Conservation (phyloP, 2,113 vertebrate genomes). For the Conger conger region DNA sequence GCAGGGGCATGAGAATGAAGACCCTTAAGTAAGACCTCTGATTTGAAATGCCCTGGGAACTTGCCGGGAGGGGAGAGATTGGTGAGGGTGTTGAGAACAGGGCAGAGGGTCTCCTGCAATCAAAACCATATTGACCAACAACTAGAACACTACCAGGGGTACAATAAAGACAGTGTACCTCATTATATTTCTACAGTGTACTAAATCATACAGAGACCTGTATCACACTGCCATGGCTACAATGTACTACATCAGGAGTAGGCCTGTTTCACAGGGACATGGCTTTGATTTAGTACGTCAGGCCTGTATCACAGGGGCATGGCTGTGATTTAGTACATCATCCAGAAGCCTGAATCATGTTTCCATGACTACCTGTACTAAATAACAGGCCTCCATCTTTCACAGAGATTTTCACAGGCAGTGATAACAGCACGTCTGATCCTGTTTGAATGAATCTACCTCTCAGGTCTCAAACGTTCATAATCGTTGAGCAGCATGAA, state of each 20-base stretch:
- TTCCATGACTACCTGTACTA: not conserved
- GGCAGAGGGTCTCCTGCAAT: not conserved
- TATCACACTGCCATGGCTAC: not conserved
- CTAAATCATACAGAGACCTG: not conserved
- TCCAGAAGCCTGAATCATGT: too few species aligned
- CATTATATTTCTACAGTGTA: not conserved
- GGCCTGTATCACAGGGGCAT: not conserved
- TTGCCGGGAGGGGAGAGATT: not conserved
- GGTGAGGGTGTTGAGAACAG: not conserved
- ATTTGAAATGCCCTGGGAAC: not conserved
- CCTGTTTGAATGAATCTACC: not conserved
- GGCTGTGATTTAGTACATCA: not conserved
- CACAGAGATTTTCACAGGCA: too few species aligned
- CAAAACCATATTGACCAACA: not conserved
- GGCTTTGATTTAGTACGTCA: not conserved
- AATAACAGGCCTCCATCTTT: constrained; percentile 36
- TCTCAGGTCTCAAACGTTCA: not conserved
- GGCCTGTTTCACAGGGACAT: too few species aligned
- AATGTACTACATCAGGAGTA: not conserved
- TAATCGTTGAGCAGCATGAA: too few species aligned
- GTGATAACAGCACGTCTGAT: not conserved
- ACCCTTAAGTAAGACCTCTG: not conserved
- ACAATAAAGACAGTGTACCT: not conserved
- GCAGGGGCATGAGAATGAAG: not conserved
- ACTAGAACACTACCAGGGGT: not conserved